Base-by-base conservation (phyloP, 2,113 vertebrate species). In the Cephalopholis sonnerati region DNA sequence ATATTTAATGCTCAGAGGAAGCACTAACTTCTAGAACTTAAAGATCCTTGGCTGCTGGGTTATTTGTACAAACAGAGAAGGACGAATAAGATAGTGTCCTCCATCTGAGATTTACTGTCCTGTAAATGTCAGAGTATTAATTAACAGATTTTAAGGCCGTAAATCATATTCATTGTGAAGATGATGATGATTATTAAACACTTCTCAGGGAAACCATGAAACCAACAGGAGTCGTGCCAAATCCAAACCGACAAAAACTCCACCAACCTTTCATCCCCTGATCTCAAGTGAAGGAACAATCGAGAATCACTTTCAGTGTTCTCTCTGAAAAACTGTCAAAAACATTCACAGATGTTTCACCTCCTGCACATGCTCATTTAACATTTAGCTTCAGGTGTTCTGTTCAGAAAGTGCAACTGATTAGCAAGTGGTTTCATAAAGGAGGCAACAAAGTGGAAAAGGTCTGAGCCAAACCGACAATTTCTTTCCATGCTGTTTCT, bases 111-210 rank as follows among this genome's bases (percentile, higher is more conserved):
- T 77, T 74, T 81, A 86, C 41, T 27, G 77, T 79, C 74, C 55
- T 63, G 69, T 58, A 86, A 87, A 78, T 68, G 81, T 79, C 87
- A 71, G 13, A 63, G 81, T 53, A 81, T 79, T 84, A 81, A 84
- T 78, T 78, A 74, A 71, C 58, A 66, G 2, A 62, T 74, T 77
- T 75, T 66, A 73, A 79, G 48, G 72, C 54, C n/a, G 51, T 20
- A 53, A 77, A 63, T 77, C 62, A 51, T 20, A n/a, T 48, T 65
- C 36, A 51, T 22, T 12, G 61, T 0, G 12, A 73, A 27, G 53
- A 64, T n/a, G 62, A 58, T 41, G 82, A 74, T 51, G 53, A 61
- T 63, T 22, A 57, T 68, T 29, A 58, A 86, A 69, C 15, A 44
- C 55, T 12, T 20, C 64, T 78, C 50, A 17, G 50, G 5, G 24